A percentile compares a stretch with the other conserved stretches of the same genome.
Evolutionary conservation across 2,113 vertebrate genomes (phyloP).

Genomic region (Butorides virescens): DNA sequence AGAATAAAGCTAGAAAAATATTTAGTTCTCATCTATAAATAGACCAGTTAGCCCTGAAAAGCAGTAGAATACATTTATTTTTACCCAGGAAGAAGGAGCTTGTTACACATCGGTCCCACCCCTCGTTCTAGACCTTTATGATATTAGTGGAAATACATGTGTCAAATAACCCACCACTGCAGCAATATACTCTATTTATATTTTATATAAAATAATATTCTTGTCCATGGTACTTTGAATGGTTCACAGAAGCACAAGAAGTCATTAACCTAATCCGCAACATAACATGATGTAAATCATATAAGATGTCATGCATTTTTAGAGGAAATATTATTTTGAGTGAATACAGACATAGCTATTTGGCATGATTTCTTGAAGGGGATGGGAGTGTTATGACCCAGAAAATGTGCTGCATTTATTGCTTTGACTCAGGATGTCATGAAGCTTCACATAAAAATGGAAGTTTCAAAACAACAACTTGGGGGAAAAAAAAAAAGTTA

Average conservation of each 20-base stretch:
- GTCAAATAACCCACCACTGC: neutral
- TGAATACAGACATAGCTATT: conserved; percentile 57
- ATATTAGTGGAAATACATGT: conserved; percentile 14
- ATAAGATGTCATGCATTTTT: conserved; percentile 63
- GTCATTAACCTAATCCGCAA: conserved; percentile 62
- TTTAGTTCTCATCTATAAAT: neutral
- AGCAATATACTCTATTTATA: conserved; percentile 22
- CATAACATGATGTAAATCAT: conserved; percentile 69
- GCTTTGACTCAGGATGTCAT: conserved; percentile 56
- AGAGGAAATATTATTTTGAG: conserved; percentile 66
- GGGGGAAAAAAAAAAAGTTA: neutral
- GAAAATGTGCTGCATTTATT: conserved; percentile 64
- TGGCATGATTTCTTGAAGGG: conserved; percentile 64
- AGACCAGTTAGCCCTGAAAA: neutral
- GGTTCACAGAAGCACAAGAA: conserved; percentile 65
- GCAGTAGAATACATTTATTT: neutral
- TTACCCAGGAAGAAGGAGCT: conserved; percentile 22
- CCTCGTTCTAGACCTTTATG: neutral
- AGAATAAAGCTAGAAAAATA: conserved; percentile 16
- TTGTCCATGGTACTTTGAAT: neutral
- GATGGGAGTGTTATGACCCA: conserved; percentile 67
- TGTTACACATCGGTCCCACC: neutral
- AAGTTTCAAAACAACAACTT: conserved; percentile 50
- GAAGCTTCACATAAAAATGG: conserved; percentile 49
- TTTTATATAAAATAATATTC: conserved; percentile 43